phyloP scores from a whole-genome alignment of 2,888 invertebrate genomes.

The Dicyrtomina minuta region DNA sequence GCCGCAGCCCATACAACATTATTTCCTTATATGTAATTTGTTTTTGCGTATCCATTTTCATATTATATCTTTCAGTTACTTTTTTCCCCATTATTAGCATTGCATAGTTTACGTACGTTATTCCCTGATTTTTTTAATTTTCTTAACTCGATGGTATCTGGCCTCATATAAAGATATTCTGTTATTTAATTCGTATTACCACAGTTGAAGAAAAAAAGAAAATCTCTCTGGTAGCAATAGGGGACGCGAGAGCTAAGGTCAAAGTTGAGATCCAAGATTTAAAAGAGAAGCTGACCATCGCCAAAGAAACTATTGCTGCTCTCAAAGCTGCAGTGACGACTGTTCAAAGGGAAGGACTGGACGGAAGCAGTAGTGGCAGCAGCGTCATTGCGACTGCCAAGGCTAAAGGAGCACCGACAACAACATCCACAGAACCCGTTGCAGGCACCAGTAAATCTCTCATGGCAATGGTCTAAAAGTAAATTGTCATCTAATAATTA shows the following conservation, averaged over 20 bases:
- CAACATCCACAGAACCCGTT: slow-evolving; percentile 14
- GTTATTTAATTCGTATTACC: too few relatives aligned
- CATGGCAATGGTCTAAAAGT: neutral
- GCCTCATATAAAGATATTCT: too few relatives aligned
- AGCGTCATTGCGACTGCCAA: neutral
- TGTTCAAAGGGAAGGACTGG: slow-evolving; percentile 19
- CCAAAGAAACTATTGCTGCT: slow-evolving; percentile 77
- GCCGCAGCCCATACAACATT: too few relatives aligned
- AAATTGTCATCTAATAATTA: neutral
- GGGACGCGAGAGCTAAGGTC: slow-evolving; percentile 77
- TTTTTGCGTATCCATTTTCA: neutral
- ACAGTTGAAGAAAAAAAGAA: slow-evolving; percentile 89
- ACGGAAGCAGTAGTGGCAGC: slow-evolving; percentile 1
- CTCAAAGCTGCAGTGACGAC: slow-evolving; percentile 53
- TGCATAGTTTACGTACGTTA: too few relatives aligned
- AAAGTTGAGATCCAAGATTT: slow-evolving; percentile 77
- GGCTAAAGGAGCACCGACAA: neutral
- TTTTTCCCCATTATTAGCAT: too few relatives aligned
- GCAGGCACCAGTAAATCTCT: slow-evolving; percentile 32
- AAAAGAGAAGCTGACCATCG: slow-evolving; percentile 79
- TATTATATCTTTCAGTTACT: too few relatives aligned
- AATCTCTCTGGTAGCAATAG: slow-evolving; percentile 73
- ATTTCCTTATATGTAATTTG: neutral
- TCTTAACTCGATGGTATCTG: too few relatives aligned
- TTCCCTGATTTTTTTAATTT: too few relatives aligned